Base-by-base conservation (phyloP, 2,113 vertebrate species). In the Microcebus griseorufus region DNA sequence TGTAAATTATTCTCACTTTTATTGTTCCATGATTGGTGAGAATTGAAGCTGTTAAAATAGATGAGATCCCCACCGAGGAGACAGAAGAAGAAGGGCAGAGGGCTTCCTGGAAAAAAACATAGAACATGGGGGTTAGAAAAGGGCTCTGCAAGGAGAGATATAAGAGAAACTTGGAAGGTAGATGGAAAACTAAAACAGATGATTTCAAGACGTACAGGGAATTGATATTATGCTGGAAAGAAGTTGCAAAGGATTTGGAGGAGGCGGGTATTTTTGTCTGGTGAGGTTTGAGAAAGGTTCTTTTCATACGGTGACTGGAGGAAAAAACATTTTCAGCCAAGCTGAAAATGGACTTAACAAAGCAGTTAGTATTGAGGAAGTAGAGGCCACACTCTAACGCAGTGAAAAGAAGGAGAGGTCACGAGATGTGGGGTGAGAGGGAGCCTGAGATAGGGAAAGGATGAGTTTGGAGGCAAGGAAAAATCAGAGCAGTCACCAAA, bases 71-170 rank as follows among this genome's bases (percentile, higher is more conserved):
- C 42, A 17, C 4, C 13, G 0, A 69, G 39, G 51, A 64, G 32
- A 32, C 9, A 48, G 14, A 82, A 34, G 14, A 82, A 34, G 27
- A 17, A 34, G 7, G 34, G 14, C 80, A 37, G 13, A 39, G 32
- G 0, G 13, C 6, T 11, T 70, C n/a, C n/a, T 65, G 10, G 7
- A 58, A 11, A 45, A 45, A 73, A 18, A 2, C 0, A 75, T 67
- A 13, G 16, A 51, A 25, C 14, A 20, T 20, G 60, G 13, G 11
- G 7, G 2, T 8, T 58, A 27, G n/a, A 72, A 72, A 48, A 81
- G 5, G 5, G 4, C 8, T 48, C 7, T 37, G 9, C 5, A 65
- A 53, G 2, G 9, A 64, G 5, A 72, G 3, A 67, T 0, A 8
- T 5, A 37, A 37, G 3, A 69, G 14, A 3, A 69, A 4, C 42